Conservation (phyloP, 2,888 invertebrate species). For the Oasisia sp. region DNA sequence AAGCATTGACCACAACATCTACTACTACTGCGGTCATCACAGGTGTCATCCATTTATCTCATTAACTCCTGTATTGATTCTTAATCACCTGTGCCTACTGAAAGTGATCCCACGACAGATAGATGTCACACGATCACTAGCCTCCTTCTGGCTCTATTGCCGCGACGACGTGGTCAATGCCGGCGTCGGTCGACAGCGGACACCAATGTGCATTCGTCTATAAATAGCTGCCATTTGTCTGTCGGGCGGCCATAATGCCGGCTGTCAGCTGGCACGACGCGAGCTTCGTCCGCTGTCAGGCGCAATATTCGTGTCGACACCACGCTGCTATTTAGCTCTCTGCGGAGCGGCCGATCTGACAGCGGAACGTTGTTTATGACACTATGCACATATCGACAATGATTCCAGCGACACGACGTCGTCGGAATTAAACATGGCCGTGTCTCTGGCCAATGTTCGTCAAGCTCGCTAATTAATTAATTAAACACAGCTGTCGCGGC, state of each 20-base stretch:
- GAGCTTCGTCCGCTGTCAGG: not conserved
- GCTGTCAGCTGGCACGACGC: not conserved
- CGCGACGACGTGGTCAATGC: not conserved
- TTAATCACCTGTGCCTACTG: constrained; percentile 17
- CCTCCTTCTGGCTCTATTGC: not conserved
- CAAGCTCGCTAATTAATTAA: not conserved
- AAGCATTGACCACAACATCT: not conserved
- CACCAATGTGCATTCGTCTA: not conserved
- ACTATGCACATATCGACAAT: not conserved
- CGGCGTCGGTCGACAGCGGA: not conserved
- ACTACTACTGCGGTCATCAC: not conserved
- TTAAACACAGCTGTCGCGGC: not conserved
- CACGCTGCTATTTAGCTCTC: not conserved
- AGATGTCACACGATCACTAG: not conserved
- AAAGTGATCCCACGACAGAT: not conserved
- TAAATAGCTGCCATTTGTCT: constrained; percentile 14
- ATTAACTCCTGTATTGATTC: constrained; percentile 5
- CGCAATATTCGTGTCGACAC: not conserved
- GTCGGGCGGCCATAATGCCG: not conserved
- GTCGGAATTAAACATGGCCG: not conserved
- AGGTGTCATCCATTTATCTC: not conserved
- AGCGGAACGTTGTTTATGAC: not conserved
- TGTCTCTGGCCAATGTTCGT: not conserved
- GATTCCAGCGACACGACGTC: not conserved
- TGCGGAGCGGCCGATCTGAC: not conserved